These are phyloP conservation scores for Drosophila eugracilis DNA, from an alignment of 1,140 invertebrate genomes.

Conservation along the genomic window DNA sequence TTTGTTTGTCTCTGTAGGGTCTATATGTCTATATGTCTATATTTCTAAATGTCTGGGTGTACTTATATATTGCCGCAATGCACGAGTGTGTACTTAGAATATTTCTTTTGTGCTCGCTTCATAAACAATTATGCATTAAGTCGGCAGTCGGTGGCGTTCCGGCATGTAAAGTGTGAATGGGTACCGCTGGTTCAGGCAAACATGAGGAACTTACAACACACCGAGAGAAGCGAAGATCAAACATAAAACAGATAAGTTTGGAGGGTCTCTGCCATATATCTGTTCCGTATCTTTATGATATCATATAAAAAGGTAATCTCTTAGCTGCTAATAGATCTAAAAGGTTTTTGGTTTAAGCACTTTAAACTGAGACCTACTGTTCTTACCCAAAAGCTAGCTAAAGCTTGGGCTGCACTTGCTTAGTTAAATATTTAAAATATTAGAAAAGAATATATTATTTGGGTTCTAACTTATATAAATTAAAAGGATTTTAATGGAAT, in stretches of 20 bases:
- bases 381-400: too few relatives aligned
- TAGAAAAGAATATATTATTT: too few relatives aligned
- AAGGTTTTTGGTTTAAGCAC: too few relatives aligned
- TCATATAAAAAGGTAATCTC: neutral
- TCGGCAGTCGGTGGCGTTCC: conserved; percentile 61
- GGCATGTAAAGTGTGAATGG: conserved; percentile 69
- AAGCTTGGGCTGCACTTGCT: too few relatives aligned
- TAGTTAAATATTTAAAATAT: too few relatives aligned
- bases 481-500: too few relatives aligned
- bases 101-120: conserved; percentile 71
- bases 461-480: too few relatives aligned
- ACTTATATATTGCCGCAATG: conserved; percentile 29
- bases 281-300: neutral
- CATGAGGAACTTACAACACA: conserved; percentile 14
- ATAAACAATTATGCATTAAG: conserved; percentile 78
- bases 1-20: conserved; percentile 48
- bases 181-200: conserved; percentile 28
- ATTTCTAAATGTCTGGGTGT: conserved; percentile 19
- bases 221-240: neutral
- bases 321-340: too few relatives aligned
- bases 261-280: neutral
- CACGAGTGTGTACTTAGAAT: conserved; percentile 58
- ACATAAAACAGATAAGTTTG: neutral
- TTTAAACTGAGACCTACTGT: too few relatives aligned
- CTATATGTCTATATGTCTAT: conserved; percentile 12